These are phyloP conservation scores for Campopleginae sp. DNA, from an alignment of 2,888 invertebrate genomes.

Conservation along the genomic window DNA sequence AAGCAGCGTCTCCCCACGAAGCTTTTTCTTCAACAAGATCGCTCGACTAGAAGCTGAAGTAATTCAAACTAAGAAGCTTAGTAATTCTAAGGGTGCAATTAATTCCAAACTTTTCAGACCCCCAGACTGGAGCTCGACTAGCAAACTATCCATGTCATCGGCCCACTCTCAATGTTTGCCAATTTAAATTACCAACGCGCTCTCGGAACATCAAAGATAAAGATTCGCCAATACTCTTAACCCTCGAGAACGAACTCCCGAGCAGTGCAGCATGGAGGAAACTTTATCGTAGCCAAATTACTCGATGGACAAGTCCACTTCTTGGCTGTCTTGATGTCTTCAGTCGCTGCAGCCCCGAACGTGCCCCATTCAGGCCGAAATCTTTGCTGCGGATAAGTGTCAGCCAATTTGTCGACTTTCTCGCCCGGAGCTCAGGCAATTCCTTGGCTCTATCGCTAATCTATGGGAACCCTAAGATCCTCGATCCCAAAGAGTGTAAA, in stretches of 20 bases:
- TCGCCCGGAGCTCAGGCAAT: not conserved
- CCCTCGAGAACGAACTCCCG: not conserved
- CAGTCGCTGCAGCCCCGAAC: not conserved
- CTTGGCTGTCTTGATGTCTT: not conserved
- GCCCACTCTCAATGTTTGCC: not conserved
- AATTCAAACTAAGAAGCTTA: not conserved
- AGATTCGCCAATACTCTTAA: not conserved
- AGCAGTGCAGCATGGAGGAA: not conserved
- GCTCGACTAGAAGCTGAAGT: not conserved
- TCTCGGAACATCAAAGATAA: not conserved
- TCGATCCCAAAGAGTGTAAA: not conserved
- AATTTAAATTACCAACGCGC: not conserved
- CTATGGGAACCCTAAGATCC: not conserved
- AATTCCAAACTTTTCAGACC: not conserved
- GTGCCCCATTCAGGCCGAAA: not conserved
- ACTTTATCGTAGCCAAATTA: not conserved
- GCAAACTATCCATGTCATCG: not conserved
- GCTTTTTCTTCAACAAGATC: not conserved
- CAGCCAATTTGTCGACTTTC: not conserved
- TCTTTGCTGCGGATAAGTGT: not conserved
- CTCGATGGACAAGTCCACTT: not conserved
- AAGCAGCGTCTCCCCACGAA: not conserved
- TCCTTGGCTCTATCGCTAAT: not conserved
- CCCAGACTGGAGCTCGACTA: not conserved
- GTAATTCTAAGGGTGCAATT: not conserved